Conservation (phyloP, 2,888 invertebrate species). For the Chloromyia formosa region DNA sequence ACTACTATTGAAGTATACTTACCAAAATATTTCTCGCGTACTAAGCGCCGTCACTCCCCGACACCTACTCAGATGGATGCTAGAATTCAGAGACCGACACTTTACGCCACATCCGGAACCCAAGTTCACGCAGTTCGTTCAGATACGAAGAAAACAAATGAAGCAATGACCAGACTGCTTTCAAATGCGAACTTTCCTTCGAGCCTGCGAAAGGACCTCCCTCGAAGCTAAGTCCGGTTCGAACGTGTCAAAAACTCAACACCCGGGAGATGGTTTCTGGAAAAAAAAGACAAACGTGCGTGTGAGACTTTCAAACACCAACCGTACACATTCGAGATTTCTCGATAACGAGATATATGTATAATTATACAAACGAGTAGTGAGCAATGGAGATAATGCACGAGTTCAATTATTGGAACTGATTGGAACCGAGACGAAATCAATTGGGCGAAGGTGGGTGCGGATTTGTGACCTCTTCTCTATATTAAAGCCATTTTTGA, state of each 20-base stretch:
- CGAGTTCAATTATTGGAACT: neutral
- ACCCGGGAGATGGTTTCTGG: neutral
- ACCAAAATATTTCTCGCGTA: conserved; percentile 10
- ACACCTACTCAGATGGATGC: no score
- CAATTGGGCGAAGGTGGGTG: no score
- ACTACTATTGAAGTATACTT: no score
- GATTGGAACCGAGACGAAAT: neutral
- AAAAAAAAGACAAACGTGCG: conserved; percentile 2
- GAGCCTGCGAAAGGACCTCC: conserved; percentile 35
- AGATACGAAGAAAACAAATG: no score
- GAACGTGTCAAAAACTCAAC: neutral
- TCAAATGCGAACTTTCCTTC: conserved; percentile 17
- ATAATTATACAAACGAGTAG: conserved; percentile 5
- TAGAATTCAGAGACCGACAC: neutral
- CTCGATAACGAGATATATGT: conserved; percentile 5
- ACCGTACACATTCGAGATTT: no score
- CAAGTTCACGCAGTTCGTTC: neutral
- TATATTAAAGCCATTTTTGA: no score
- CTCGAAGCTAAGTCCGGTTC: conserved; percentile 17
- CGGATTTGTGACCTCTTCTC: no score
- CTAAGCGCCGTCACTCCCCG: no score
- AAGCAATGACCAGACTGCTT: neutral
- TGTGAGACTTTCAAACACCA: neutral
- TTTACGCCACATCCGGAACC: conserved; percentile 3
- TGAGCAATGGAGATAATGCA: conserved; percentile 25